A percentile compares a stretch with the other conserved stretches of the same genome.
Evolutionary conservation across 2,797 vertebrate species (phyloP).

Genomic region (Bryconaethiops microstoma): DNA sequence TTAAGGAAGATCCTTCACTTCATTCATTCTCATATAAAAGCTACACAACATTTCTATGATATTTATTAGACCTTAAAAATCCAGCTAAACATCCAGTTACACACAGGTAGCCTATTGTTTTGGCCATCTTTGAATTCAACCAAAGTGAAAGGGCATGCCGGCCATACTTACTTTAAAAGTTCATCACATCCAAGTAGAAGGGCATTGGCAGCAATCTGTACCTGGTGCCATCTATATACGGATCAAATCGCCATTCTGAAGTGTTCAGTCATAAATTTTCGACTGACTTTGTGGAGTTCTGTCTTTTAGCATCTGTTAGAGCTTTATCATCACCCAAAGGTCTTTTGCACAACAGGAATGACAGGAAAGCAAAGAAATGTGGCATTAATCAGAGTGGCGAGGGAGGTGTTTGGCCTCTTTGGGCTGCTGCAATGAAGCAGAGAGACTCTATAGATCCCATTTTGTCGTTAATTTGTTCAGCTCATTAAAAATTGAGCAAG

Average conservation of each 20-base stretch:
- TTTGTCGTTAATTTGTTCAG: constrained; percentile 78
- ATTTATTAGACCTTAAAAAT: not conserved
- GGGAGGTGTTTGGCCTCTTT: constrained; percentile 57
- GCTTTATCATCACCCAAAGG: constrained; percentile 17
- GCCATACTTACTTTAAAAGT: not conserved
- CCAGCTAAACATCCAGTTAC: too few species aligned
- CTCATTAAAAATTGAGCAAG: constrained; percentile 80
- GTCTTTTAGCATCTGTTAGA: constrained; percentile 13
- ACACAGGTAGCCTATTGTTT: not conserved
- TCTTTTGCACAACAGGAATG: not conserved
- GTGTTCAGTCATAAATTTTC: not conserved
- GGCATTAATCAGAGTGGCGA: constrained; percentile 63
- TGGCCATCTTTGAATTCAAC: not conserved
- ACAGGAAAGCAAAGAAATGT: constrained; percentile 54
- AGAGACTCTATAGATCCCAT: constrained; percentile 74
- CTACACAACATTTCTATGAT: not conserved
- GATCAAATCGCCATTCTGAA: not conserved
- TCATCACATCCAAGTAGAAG: not conserved
- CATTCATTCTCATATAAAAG: not conserved
- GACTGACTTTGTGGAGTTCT: not conserved
- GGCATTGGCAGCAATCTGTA: not conserved
- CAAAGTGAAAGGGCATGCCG: not conserved
- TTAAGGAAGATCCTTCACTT: not conserved
- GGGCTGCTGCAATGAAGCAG: constrained; percentile 64
- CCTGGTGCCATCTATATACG: not conserved